These are phyloP conservation scores for Chionis minor DNA, from an alignment of 2,113 vertebrate genomes.

Conservation along the genomic window DNA sequence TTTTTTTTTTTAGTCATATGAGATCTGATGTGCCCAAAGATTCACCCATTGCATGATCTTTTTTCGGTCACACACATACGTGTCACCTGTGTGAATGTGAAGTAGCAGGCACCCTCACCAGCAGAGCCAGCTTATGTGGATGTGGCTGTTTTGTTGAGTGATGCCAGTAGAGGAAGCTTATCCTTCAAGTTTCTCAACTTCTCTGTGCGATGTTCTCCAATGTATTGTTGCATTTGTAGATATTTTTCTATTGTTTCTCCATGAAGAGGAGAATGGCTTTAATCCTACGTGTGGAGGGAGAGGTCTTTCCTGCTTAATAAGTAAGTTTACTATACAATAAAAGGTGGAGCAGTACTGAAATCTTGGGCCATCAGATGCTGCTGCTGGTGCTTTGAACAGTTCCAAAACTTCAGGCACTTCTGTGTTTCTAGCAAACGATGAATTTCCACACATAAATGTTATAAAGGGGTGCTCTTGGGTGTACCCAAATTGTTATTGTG, in stretches of 20 bases:
- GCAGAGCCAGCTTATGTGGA: background rate
- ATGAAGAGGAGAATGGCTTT: background rate
- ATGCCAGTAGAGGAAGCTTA: background rate
- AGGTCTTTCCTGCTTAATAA: background rate
- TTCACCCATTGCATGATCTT: background rate
- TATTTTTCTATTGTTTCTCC: background rate
- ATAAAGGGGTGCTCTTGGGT: background rate
- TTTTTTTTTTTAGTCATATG: background rate
- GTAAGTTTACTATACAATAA: background rate
- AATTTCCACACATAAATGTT: background rate
- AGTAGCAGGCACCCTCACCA: too few species aligned
- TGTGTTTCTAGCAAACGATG: background rate
- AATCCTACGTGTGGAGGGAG: background rate
- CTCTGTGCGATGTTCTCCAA: background rate
- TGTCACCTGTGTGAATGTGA: background rate
- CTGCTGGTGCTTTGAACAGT: background rate
- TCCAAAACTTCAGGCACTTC: background rate
- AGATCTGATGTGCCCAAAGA: background rate
- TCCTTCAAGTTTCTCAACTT: background rate
- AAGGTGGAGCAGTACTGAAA: background rate
- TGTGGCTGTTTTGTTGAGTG: background rate
- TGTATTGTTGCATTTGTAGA: background rate
- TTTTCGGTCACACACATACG: rapidly evolving
- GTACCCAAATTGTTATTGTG: background rate
- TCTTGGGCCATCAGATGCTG: background rate